Evolutionary conservation across 1,140 invertebrate species (phyloP), one percentile per base, ranked within the genome.

Genomic region (Drosophila kurseongensis): DNA sequence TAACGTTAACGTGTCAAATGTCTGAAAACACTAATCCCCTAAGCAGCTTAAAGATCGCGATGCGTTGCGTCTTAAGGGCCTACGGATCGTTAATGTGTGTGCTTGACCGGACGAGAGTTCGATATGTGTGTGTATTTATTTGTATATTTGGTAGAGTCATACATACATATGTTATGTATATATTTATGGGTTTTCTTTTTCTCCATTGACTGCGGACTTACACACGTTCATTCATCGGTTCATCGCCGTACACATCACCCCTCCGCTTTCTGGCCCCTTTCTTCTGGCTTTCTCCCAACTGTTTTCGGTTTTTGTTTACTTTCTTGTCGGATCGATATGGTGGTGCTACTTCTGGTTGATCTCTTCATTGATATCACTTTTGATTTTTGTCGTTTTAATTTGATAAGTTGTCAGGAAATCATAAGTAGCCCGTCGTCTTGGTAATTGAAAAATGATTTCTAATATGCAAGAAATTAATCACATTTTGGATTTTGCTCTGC

Each of bases 391-490:
- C 63, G 68, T 66, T 89, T 88, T 79, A 76, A 89, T 88, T 88
- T 88, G 84, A 88, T 88, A 88, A 89, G 80, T 89, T 89, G 84
- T 89, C 84, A 89, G 77, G 78, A 78, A 80, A 84, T 78, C 80
- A 50, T 85, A 85, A 83, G 80, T 83, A 84, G 78, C 71, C 80
- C 71, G 63, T 81, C 84, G 85, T 78, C 62, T 84, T 78, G 73
- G 85, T 89, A 90, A 89, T 89, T 89, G 85, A 89, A 89, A 89
- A 89, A 89, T 89, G 86, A 89, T 89, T 85, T 89, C 85, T 90
- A 89, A 89, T 89, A 90, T 90, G 85, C 85, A 89, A 89, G 80
- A 89, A 89, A 89, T 89, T 89, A 89, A 89, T 89, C 85, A 89
- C 85, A 90, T 89, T 90, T 90, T 90, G 83, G 83, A 86, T 89